Conservation (phyloP, 2,113 vertebrate species). For the Arenaria interpres region DNA sequence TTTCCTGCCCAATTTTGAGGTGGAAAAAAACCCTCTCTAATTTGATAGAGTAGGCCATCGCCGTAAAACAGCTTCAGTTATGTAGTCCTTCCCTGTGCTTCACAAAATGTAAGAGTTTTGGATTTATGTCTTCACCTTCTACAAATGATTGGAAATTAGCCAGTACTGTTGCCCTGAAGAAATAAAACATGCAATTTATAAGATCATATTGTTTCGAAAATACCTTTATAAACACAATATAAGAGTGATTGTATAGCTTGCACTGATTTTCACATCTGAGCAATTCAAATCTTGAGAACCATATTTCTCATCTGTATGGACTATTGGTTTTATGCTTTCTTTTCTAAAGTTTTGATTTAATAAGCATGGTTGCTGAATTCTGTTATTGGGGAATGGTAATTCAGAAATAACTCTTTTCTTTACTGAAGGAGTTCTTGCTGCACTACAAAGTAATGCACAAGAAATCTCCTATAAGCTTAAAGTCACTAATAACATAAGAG, state of each 20-base stretch:
- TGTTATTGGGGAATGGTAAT: conserved; percentile 22
- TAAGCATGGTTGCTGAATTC: conserved; percentile 40
- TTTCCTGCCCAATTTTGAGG: background rate
- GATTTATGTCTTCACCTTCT: background rate
- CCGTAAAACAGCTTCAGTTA: background rate
- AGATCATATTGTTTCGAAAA: background rate
- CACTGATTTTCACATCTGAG: conserved; percentile 42
- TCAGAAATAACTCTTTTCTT: conserved; percentile 33
- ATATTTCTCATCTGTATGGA: conserved; percentile 36
- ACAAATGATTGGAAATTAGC: conserved; percentile 2
- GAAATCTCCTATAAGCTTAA: background rate
- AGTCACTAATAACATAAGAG: background rate
- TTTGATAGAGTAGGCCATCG: background rate
- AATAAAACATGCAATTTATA: conserved; percentile 8
- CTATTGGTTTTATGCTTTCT: conserved; percentile 51
- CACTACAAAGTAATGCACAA: background rate
- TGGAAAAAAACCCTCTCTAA: background rate
- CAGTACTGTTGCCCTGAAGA: background rate
- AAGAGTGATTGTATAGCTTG: background rate
- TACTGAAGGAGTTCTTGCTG: background rate
- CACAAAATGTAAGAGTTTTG: background rate
- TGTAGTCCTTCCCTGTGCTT: background rate
- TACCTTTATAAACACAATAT: background rate
- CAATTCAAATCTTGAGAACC: conserved; percentile 37
- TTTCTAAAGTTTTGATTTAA: conserved; percentile 57